Evolutionary conservation across 2,797 vertebrate species (phyloP).

Genomic region (Parauchenoglanis punctatus): DNA sequence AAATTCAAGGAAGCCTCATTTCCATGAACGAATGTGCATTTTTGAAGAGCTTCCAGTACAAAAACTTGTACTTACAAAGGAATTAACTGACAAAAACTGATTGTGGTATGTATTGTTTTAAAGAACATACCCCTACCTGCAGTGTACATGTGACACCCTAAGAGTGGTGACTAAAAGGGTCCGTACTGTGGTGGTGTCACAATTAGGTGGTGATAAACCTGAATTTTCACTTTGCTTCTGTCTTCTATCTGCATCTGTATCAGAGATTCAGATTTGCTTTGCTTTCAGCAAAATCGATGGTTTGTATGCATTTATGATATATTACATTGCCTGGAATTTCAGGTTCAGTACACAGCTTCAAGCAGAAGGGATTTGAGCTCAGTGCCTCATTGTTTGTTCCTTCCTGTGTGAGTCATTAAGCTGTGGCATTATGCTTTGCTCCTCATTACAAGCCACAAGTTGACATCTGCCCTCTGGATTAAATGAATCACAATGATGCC

Average conservation of each 20-base stretch:
- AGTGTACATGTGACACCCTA: not conserved
- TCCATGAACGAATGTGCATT: not conserved
- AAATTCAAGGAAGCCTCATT: not conserved
- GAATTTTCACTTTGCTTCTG: not conserved
- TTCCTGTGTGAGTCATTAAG: conserved; percentile 71
- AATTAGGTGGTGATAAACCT: too few relatives aligned
- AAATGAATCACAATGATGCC: conserved; percentile 53
- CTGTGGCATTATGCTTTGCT: conserved; percentile 67
- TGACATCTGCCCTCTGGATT: conserved; percentile 72
- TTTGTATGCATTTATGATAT: not conserved
- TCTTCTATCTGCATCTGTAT: not conserved
- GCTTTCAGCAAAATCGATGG: not conserved
- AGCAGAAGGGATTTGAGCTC: conserved; percentile 36
- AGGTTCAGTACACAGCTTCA: not conserved
- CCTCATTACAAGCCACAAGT: conserved; percentile 63
- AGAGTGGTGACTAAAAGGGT: not conserved
- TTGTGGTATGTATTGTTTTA: not conserved
- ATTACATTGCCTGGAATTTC: not conserved
- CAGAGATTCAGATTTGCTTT: not conserved
- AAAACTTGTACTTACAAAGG: not conserved
- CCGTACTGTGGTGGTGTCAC: not conserved
- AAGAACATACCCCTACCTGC: not conserved
- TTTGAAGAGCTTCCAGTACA: not conserved
- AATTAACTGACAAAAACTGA: not conserved
- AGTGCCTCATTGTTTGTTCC: conserved; percentile 65